Percentiles rank a stretch among this genome's conserved stretches.
These are phyloP conservation scores for Cryptotis parvus DNA, from an alignment of 2,113 vertebrate species.

Conservation along the genomic window DNA sequence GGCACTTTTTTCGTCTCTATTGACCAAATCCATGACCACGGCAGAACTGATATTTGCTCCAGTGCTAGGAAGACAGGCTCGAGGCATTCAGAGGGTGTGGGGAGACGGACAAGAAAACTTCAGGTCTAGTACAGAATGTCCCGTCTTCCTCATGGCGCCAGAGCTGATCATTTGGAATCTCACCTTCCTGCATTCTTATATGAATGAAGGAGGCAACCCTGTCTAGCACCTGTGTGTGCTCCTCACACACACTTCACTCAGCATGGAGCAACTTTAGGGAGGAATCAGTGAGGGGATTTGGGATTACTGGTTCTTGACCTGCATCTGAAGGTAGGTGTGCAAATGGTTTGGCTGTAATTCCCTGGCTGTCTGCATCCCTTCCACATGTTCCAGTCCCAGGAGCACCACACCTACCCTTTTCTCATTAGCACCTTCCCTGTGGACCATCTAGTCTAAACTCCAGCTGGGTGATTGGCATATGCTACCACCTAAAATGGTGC, in stretches of 20 bases:
- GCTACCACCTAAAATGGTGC: fast-evolving
- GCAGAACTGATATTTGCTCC: conserved; percentile 55
- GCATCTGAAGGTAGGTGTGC: not conserved
- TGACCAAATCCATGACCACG: conserved; percentile 54
- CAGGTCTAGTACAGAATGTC: not conserved
- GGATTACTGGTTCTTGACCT: not conserved
- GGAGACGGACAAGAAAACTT: conserved; percentile 10
- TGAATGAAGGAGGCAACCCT: not conserved
- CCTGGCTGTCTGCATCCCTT: not conserved
- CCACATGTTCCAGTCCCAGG: not conserved
- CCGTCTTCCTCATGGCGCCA: not conserved
- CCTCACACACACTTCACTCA: not conserved
- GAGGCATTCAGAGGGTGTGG: conserved; percentile 69
- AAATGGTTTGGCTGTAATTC: not conserved
- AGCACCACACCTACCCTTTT: not conserved
- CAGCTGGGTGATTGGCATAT: fast-evolving
- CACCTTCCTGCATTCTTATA: not conserved
- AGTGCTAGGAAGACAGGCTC: conserved; percentile 45
- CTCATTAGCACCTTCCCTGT: not conserved
- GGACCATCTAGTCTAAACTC: not conserved
- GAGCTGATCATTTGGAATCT: not conserved
- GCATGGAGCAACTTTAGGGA: fast-evolving
- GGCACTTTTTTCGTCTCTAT: conserved; percentile 23
- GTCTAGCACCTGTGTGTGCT: not conserved
- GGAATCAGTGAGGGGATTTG: not conserved